Evolutionary conservation across 2,888 invertebrate species (phyloP), one percentile per base, ranked within the genome.

Genomic region (Dasysyrphus albostriatus): DNA sequence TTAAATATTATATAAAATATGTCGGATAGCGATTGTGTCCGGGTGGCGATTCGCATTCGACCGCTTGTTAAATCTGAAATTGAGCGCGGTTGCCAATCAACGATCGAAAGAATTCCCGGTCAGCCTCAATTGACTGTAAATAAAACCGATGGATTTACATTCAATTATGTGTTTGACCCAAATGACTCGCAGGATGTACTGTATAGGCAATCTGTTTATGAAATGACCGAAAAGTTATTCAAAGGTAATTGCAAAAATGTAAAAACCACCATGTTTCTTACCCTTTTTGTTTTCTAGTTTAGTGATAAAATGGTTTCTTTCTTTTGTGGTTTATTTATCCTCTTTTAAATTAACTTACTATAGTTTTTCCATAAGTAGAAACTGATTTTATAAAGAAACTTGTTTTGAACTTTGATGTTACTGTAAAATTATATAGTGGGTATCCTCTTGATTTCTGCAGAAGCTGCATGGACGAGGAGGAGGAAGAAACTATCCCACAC

Each of bases 11-110:
- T 34, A 16, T 58, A 47, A 67, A 56, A 42, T 9, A 83, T 83
- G 87, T 70, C 88, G 59, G 90, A 90, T 77, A 83, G 85, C 12
- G 91, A 91, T 82, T 89, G 89, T 77, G 90, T 91, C 8, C 89
- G 95, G 91, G 98, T 98, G 51, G 98, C 98, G 0, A 93, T 98
- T 0, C 93, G 98, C 54, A 95, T 98, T 32, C 94, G 98, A 72
- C 98, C 98, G 0, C 92, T 98, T 74, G 95, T 97, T 59, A 93
- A 93, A 47, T 95, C 94, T 34, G 98, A 98, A 93, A 91, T 94
- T 0, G 94, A 95, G 0, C 94, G 95, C 89, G 97, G 97, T 0
- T 98, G 97, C 89, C 94, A 95, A 80, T 94, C 94, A 80, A 96
- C 97, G 85, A 93, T 98, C 9, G 94, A 95, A 29, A 95, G 95